These are phyloP conservation scores for Scolopax rusticola DNA, from an alignment of 2,797 vertebrate species.

Conservation along the genomic window DNA sequence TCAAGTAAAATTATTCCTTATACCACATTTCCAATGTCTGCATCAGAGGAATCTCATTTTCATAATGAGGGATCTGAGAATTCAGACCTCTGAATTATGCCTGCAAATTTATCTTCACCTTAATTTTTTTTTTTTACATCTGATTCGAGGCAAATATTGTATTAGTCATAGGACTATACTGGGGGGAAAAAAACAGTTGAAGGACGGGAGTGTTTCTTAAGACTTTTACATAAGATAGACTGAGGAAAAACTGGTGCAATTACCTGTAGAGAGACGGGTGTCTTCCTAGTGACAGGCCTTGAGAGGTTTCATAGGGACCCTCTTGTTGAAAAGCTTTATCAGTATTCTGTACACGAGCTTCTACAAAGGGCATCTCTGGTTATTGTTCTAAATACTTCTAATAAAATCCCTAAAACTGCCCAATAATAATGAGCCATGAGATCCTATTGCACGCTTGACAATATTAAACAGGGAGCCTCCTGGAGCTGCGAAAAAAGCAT, in stretches of 20 bases:
- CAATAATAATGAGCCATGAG: background rate
- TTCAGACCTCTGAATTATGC: background rate
- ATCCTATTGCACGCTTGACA: background rate
- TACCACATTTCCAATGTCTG: background rate
- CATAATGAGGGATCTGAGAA: background rate
- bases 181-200: rapidly evolving
- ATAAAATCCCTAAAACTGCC: constrained; percentile 3
- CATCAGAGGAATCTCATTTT: background rate
- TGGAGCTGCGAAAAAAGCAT: background rate
- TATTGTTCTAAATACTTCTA: background rate
- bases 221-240: background rate
- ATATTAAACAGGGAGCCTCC: constrained; percentile 26
- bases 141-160: background rate
- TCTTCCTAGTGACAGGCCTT: background rate
- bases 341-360: background rate
- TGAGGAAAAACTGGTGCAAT: background rate
- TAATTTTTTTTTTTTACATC: background rate
- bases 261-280: background rate
- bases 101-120: background rate
- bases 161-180: background rate
- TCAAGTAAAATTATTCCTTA: background rate
- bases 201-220: background rate
- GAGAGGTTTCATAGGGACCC: background rate
- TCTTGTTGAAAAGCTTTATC: background rate
- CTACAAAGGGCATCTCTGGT: background rate